Conservation (phyloP, 1,140 invertebrate species). For the Drosophila ohnishii region DNA sequence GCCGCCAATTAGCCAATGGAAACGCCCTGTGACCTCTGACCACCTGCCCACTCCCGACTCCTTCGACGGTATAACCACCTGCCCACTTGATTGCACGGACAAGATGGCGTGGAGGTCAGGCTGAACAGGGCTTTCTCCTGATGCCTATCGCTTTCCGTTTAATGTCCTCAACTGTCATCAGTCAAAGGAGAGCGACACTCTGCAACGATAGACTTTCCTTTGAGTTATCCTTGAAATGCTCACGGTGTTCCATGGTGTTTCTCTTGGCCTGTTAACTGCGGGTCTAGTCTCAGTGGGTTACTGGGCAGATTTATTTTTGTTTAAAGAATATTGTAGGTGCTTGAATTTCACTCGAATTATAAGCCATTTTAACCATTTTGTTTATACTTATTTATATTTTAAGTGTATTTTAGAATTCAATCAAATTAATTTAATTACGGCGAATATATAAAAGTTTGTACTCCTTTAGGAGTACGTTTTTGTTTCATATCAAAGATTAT, state of each 20-base stretch:
- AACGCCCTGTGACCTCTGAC: conserved; percentile 5
- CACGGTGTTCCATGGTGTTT: background rate
- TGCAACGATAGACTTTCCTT: background rate
- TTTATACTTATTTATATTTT: too few relatives aligned
- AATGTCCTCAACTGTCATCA: conserved; percentile 26
- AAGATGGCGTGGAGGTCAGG: conserved; percentile 12
- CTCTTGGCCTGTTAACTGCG: background rate
- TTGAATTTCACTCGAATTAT: too few relatives aligned
- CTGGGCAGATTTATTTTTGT: too few relatives aligned
- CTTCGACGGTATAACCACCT: background rate
- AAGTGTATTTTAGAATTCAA: too few relatives aligned
- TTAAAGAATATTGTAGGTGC: too few relatives aligned
- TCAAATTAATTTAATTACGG: too few relatives aligned
- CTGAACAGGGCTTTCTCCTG: background rate
- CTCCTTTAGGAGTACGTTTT: background rate
- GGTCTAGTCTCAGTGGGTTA: background rate
- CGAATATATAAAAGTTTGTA: background rate
- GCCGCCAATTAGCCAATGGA: conserved; percentile 53
- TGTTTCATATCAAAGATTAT: background rate
- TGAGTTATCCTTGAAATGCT: conserved; percentile 10
- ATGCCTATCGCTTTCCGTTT: conserved; percentile 3
- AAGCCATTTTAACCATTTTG: too few relatives aligned
- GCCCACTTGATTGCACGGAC: conserved; percentile 9
- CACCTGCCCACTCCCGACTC: background rate
- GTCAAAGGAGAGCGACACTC: conserved; percentile 3